Base-by-base conservation (phyloP, 1,140 invertebrate species). In the Drosophila ananassae region DNA sequence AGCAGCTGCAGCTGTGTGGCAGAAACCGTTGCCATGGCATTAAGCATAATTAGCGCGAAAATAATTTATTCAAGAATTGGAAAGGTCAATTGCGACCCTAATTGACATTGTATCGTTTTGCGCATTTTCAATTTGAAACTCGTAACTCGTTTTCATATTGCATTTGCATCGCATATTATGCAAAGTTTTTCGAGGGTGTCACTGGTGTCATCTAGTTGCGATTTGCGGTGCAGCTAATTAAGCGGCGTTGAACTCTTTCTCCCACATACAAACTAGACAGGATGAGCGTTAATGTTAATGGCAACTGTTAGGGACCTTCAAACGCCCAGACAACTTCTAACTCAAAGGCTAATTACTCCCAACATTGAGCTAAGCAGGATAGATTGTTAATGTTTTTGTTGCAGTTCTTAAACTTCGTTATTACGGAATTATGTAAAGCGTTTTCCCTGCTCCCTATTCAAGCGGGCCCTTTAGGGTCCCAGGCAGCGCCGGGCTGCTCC, bases 21-120 rank as follows among this genome's bases (percentile, higher is more conserved):
- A 8, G 41, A 28, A 69, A 25, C 46, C 34, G 32, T 41, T 12
- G 30, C 30, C 39, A 55, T 28, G 41, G 21, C 39, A 68, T 48
- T 55, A 47, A 68, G 66, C 51, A 50, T 71, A 69, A 71, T 71
- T 71, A 71, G 52, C 64, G 32, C 24, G 44, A n/a, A 41, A 56
- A 69, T 71, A 69, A 71, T 68, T 69, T 57, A 71, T 71, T 56
- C 67, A 71, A 69, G 64, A 71, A 71, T 50, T 21, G 67, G 53
- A 69, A 41, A 57, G 51, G 34, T 72, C 66, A 72, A 52, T 52
- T 69, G 63, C 13, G 47, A 47, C 48, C n/a, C 60, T 67, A 67
- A 67, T 67, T 64, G 60, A 47, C 63, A n/a, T 44, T 62, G 46
- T 51, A 25, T 48, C 21, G 44, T 50, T 48, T 34, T 61, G 58